Base-by-base conservation (phyloP, 2,113 vertebrate species). In the Pelecanus crispus region DNA sequence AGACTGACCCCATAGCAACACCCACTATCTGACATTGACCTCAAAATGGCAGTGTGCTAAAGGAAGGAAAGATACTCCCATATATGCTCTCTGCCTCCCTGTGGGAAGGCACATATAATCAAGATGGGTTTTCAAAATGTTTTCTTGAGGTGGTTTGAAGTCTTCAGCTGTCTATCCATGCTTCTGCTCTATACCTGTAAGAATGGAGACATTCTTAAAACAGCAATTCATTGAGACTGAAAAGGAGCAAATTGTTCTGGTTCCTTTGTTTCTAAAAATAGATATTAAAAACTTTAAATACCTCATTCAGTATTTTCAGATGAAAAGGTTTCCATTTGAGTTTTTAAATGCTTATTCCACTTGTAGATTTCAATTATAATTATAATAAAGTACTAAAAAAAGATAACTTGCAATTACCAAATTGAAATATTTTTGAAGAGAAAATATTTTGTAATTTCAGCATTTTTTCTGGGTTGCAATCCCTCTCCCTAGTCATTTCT, bases 361-460 rank as follows among this genome's bases (percentile, higher is more conserved):
- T 88, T 66, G 20, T 90, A 92, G 72, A 92, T 92, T 82, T 82
- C 32, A 92, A 86, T 82, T 67, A 67, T 58, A 90, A 70, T 90
- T 81, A 74, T 42, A 84, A 36, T 44, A 56, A 90, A 92, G 50
- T 67, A 85, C 61, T 32, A 49, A 78, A 82, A 92, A 86, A 29
- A 5, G 17, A 42, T 75, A 87, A 82, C n/a, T 88, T 96, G 53
- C 32, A 91, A 67, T 92, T 94, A 81, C 28, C 53, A 88, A 86
- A 83, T 47, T 73, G 75, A 92, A 94, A 91, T 91, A 82, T 94
- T 95, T 96, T 92, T 59, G 49, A 88, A 89, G 58, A 86, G 49
- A 81, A 94, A 83, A 70, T 83, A 81, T 73, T 90, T 94, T 83
- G 50, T 81, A 94, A 83, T 94, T 26, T 73, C 63, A 90, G 75